Evolutionary conservation across 2,797 vertebrate species (phyloP), one percentile per base, ranked within the genome.

Genomic region (Clarias platycephalus): DNA sequence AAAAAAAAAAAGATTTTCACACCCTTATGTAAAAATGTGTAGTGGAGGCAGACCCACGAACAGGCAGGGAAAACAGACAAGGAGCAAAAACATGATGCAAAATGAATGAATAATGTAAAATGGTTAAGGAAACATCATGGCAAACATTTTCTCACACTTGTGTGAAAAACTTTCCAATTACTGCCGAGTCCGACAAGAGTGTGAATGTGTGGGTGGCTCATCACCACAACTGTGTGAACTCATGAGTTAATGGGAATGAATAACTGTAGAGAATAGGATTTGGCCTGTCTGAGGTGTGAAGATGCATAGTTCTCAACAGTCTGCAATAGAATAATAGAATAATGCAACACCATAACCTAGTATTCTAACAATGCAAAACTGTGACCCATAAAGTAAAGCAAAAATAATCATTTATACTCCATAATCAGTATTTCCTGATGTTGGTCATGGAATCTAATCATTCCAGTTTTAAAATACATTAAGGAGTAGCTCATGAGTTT

Each of bases 131-230:
- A 78, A 70, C 63, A 74, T 22, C 74, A 55, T 68, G 57, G 31
- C 24, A 58, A 75, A 58, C 8, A 63, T 85, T 85, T 81, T 81
- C 44, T 75, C 44, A 85, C 31, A 37, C 28, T 26, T 6, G 49
- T 81, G 84, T 75, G 28, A 76, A 85, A 80, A 75, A 57, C n/a
- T 37, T 81, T 75, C 20, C 28, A 31, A 83, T 66, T 83, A 77
- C 62, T 58, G 63, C 62, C 0, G 40, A 53, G 78, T 66, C 57
- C 74, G 57, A 49, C 58, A 44, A 55, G 57, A 76, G 62, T 85
- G 79, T 70, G 49, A 75, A 81, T 82, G 80, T 85, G 72, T 85
- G 44, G 34, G 22, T 67, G 28, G n/a, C 40, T 49, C 68, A 72
- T 70, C 66, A 64, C 44, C 40, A 84, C 37, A 74, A 22, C 74